These are phyloP conservation scores for Actinia tenebrosa DNA, from an alignment of 64 coral and sea anemone genomes.

Conservation along the genomic window DNA sequence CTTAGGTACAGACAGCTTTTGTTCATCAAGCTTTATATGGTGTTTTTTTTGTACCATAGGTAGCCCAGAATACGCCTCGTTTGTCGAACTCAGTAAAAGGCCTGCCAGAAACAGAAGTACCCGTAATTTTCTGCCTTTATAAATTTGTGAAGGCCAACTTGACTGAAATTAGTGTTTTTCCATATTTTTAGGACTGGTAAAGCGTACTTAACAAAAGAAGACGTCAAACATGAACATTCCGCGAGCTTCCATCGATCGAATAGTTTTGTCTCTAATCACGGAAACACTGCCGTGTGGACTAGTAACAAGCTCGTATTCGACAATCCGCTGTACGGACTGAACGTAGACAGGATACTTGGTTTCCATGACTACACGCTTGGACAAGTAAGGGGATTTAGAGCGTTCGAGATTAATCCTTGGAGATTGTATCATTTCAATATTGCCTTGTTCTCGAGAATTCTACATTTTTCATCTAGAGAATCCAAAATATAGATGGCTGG, in stretches of 20 bases:
- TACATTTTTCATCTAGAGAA: too few relatives aligned
- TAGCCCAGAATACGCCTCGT: too few relatives aligned
- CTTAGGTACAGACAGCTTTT: too few relatives aligned
- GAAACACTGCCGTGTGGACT: slow-evolving; percentile 50
- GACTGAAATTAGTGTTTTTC: not conserved
- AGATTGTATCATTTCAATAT: too few relatives aligned
- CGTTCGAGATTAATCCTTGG: not conserved
- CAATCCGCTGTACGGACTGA: slow-evolving; percentile 86
- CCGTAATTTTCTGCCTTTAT: too few relatives aligned
- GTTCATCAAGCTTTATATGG: too few relatives aligned
- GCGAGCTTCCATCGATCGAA: slow-evolving; percentile 66
- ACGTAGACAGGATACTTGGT: slow-evolving; percentile 82
- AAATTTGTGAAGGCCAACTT: not conserved
- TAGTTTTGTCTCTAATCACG: slow-evolving; percentile 43
- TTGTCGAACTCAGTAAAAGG: too few relatives aligned
- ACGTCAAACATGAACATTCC: slow-evolving; percentile 55
- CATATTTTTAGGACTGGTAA: slow-evolving; percentile 43
- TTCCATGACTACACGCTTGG: slow-evolving; percentile 88
- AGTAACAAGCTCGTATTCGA: slow-evolving; percentile 75
- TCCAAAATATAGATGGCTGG: too few relatives aligned
- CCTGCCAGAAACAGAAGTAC: too few relatives aligned
- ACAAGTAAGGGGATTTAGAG: slow-evolving; percentile 44
- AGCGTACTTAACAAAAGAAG: slow-evolving; percentile 56
- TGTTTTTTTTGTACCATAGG: too few relatives aligned
- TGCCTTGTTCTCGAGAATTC: too few relatives aligned